Evolutionary conservation across 2,113 vertebrate genomes (phyloP).

Genomic region (Pygoscelis adeliae): DNA sequence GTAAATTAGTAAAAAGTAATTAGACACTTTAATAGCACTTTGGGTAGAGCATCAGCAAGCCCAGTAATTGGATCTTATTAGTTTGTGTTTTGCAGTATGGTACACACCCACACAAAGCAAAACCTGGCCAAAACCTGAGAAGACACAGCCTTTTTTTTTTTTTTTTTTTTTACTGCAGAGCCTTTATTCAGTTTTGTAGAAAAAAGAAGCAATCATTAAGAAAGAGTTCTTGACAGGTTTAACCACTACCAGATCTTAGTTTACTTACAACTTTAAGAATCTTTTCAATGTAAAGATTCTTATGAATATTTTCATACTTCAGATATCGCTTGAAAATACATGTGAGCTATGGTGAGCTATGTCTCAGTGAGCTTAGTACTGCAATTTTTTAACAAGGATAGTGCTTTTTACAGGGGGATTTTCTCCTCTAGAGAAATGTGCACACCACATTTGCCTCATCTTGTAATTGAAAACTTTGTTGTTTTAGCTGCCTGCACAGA

Average conservation of each 20-base stretch:
- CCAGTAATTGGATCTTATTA: neutral
- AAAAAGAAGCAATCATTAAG: neutral
- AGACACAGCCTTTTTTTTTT: too few relatives aligned
- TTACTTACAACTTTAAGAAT: neutral
- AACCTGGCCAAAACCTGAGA: neutral
- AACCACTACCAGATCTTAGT: neutral
- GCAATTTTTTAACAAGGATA: neutral
- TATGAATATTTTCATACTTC: neutral
- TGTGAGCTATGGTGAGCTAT: neutral
- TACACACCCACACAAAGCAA: neutral
- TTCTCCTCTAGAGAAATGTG: neutral
- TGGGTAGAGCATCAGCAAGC: neutral
- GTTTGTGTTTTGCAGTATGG: neutral
- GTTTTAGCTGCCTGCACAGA: neutral
- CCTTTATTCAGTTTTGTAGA: neutral
- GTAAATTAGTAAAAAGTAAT: constrained; percentile 41
- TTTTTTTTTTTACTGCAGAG: neutral
- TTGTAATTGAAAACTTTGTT: neutral
- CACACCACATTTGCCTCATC: neutral
- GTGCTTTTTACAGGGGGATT: neutral
- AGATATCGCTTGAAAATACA: neutral
- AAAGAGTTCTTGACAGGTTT: neutral
- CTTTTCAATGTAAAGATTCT: neutral
- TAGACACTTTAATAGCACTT: constrained; percentile 24
- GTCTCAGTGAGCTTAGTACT: neutral